These are phyloP conservation scores for Sebastes umbrosus DNA, from an alignment of 2,797 vertebrate genomes.

Conservation along the genomic window DNA sequence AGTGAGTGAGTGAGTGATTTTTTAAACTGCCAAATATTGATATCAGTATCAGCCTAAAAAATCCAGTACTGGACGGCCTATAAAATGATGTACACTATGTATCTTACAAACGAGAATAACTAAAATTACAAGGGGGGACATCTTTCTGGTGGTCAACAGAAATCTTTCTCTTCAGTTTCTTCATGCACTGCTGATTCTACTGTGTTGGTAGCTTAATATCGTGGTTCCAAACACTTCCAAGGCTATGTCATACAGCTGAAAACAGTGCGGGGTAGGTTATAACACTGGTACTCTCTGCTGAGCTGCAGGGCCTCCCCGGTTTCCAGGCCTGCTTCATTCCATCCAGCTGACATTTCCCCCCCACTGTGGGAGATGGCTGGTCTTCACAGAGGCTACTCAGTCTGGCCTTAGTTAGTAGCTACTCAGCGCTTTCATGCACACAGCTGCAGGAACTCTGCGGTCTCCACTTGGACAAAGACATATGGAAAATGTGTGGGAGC, in stretches of 20 bases:
- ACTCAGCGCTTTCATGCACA: constrained; percentile 59
- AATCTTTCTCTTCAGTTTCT: neutral
- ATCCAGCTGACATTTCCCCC: constrained; percentile 54
- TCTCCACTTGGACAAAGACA: constrained; percentile 31
- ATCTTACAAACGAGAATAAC: neutral
- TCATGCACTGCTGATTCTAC: neutral
- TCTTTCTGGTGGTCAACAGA: neutral
- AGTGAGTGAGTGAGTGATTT: too few relatives aligned
- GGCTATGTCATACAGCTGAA: neutral
- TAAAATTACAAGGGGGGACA: neutral
- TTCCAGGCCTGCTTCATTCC: constrained; percentile 51
- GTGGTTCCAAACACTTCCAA: neutral
- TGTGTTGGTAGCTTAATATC: neutral
- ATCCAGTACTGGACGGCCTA: neutral
- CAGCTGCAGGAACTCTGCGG: constrained; percentile 66
- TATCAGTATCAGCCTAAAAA: neutral
- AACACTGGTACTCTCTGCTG: too few relatives aligned
- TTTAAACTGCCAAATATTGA: neutral
- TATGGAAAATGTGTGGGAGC: constrained; percentile 71
- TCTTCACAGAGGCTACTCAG: constrained; percentile 60
- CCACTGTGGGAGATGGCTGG: constrained; percentile 61
- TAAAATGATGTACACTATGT: neutral
- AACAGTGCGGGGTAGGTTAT: neutral
- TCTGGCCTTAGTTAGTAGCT: constrained; percentile 67
- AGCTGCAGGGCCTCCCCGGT: neutral